Evolutionary conservation across 1,140 invertebrate genomes (phyloP).

Genomic region (Panagrolaimus sp.): DNA sequence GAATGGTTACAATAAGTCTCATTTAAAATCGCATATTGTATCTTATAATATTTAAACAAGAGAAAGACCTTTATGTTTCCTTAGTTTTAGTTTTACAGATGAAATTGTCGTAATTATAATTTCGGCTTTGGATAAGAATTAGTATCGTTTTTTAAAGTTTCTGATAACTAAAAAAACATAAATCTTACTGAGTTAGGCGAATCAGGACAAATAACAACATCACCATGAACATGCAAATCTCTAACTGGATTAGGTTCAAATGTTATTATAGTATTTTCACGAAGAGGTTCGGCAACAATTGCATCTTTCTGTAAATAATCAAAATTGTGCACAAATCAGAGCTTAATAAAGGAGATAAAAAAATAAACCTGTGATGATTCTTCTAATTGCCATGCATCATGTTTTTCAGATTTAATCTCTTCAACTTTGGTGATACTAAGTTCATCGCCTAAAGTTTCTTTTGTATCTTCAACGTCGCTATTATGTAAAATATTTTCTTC

Average conservation of each 20-base stretch:
- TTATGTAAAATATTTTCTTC: slow-evolving; percentile 1
- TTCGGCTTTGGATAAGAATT: too few relatives aligned
- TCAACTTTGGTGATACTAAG: neutral
- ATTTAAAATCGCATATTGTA: too few relatives aligned
- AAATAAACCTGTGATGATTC: neutral
- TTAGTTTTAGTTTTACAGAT: neutral
- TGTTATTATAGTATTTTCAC: too few relatives aligned
- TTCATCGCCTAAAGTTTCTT: neutral
- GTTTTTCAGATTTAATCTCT: slow-evolving; percentile 7
- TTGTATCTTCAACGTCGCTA: neutral
- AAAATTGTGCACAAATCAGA: neutral
- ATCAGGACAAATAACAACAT: slow-evolving; percentile 5
- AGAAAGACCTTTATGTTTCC: too few relatives aligned
- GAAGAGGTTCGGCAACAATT: neutral
- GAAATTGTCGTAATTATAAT: too few relatives aligned
- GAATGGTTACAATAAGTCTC: too few relatives aligned
- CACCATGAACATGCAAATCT: slow-evolving; percentile 8
- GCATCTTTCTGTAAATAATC: neutral
- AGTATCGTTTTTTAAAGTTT: neutral
- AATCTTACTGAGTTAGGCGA: slow-evolving; percentile 12
- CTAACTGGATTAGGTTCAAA: neutral
- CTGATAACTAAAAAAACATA: neutral
- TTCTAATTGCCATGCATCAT: slow-evolving; percentile 8
- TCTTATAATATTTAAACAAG: too few relatives aligned
- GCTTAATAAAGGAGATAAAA: neutral